Base-by-base conservation (phyloP, 2,888 invertebrate genomes). In the Ecliptopera silaceata region DNA sequence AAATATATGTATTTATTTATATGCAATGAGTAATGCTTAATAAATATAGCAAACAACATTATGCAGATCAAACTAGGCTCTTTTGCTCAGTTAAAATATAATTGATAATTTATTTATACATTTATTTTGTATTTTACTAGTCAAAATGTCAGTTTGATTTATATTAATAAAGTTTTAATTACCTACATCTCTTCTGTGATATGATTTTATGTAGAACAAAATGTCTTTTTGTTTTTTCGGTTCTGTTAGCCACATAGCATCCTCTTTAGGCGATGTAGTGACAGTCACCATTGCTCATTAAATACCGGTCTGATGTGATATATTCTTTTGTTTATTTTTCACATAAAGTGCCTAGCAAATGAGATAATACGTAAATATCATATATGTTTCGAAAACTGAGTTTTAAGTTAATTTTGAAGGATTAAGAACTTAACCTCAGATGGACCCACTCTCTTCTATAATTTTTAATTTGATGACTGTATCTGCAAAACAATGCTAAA, bases 241-340 rank as follows among this genome's bases (percentile, higher is more conserved):
- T 77, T 83, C 72, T 80, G 79, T 82, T 86, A 85, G 88, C 86
- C 87, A 88, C 86, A 63, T 84, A 84, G 78, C 85, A 82, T 80
- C 82, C 82, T 84, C 84, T 69, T 2, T 4, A 17, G 10, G 26
- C 42, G 22, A 8, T 17, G 29, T 48, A 44, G 22, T 13, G 42
- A 31, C 49, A 39, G 55, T 49, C 39, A 32, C 29, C 38, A 11
- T 42, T 22, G 48, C 47, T 43, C 47, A 42, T 42, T 47, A 11
- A 6, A 34, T 53, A 41, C 53, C 32, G 32, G 41, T 47, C 0
- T 32, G 36, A 59, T 54, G 56, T 59, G 56, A 59, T 62, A 58
- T 53, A 50, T 53, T 53, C 5, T 48, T 47, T 47, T 49, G 49
- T 41, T 18, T 41, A 49, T 49, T 41, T 41, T 13, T 38, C 34